Evolutionary conservation across 2,113 vertebrate species (phyloP), one percentile per base, ranked within the genome.

Genomic region (Eulemur macaco): DNA sequence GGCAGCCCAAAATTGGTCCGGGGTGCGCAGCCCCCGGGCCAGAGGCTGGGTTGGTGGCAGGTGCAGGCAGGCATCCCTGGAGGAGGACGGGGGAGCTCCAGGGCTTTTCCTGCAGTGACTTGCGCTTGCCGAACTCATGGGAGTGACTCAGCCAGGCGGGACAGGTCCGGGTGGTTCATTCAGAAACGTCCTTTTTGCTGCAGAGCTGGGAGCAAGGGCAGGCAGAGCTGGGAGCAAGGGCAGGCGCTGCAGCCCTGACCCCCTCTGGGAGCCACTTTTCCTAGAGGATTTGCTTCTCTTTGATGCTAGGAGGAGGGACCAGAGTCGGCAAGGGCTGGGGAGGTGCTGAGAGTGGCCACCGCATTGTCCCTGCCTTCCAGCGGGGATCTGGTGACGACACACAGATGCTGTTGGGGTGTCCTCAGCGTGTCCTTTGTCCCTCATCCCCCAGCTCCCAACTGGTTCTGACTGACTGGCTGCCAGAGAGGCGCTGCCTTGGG

Each of bases 391-490:
- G 20, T 15, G 20, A 23, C 20, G 8, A 52, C 11, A 31, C n/a
- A 39, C 29, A 45, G 80, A 56, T 6, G 39, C 4, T 25, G 27
- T 3, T 6, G 8, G 1, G 13, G 58, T 45, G 42, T 27, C 45
- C 80, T 58, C 0, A 0, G 34, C 1, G 0, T 1, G 3, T 50
- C 12, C 10, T 45, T n/a, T 54, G 6, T 47, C 60, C 25, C 52
- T 37, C 15, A 3, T 14, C 20, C 20, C 73, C 13, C 12, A 18
- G 47, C 31, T 73, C 69, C 29, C 15, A 6, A 29, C 74, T 18
- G 12, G n/a, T 8, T 47, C 37, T 18, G 47, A 25, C 47, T 10
- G 25, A 0, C 60, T 17, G 60, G 60, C 47, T 20, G 37, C 37
- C 14, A 7, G 80, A 64, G 37, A 5, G 85, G 64, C 1, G 1